A percentile compares a stretch with the other conserved stretches of the same genome.
Conservation (phyloP, 2,888 invertebrate species). For the Plutella xylostella region DNA sequence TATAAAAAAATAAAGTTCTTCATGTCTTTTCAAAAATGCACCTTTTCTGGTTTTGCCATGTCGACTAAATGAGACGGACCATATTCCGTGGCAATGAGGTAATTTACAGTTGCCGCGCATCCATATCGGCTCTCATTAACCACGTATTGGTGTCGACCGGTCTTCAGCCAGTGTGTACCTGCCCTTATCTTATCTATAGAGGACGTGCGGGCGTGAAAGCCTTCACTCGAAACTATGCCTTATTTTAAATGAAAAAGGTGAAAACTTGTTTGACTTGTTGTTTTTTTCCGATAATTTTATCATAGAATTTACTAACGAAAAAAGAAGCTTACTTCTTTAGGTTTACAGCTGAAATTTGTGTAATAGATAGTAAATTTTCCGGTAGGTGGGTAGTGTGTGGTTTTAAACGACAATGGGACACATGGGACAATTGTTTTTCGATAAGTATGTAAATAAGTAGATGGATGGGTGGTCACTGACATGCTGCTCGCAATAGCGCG, state of each 20-base stretch:
- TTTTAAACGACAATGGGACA: slow-evolving; percentile 56
- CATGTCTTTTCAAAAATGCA: too few relatives aligned
- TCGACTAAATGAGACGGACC: too few relatives aligned
- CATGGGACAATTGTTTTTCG: slow-evolving; percentile 58
- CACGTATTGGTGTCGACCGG: slow-evolving; percentile 50
- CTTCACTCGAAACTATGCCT: too few relatives aligned
- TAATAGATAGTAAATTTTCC: slow-evolving; percentile 34
- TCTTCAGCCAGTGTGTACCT: slow-evolving; percentile 42
- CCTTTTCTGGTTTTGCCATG: too few relatives aligned
- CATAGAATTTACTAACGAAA: slow-evolving; percentile 19
- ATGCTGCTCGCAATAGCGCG: too few relatives aligned
- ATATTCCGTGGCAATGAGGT: too few relatives aligned
- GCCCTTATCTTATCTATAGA: slow-evolving; percentile 68
- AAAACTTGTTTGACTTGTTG: too few relatives aligned
- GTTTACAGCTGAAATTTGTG: slow-evolving; percentile 26
- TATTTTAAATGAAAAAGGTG: too few relatives aligned
- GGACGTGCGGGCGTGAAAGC: slow-evolving; percentile 68
- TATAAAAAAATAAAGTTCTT: too few relatives aligned
- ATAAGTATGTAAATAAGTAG: slow-evolving; percentile 65
- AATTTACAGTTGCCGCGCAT: too few relatives aligned
- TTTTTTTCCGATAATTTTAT: slow-evolving; percentile 40
- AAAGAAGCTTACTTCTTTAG: slow-evolving; percentile 6
- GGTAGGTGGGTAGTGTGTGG: slow-evolving; percentile 43
- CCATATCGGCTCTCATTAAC: slow-evolving; percentile 49
- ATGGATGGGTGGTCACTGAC: slow-evolving; percentile 63